Evolutionary conservation across 2,113 vertebrate species (phyloP).

Genomic region (Pyrgilauda ruficollis): DNA sequence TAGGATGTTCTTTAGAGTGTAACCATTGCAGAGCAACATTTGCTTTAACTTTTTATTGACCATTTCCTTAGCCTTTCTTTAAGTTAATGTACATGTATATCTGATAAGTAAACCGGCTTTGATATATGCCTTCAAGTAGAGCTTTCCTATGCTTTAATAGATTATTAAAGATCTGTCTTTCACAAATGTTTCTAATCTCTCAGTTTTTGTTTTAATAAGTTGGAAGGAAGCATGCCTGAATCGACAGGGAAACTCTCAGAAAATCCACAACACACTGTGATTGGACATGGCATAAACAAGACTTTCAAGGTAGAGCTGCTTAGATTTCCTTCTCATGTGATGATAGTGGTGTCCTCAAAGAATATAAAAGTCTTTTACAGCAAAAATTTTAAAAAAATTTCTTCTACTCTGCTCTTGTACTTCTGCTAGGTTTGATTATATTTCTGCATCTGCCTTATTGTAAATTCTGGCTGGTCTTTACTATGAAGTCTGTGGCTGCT

Average conservation of each 20-base stretch:
- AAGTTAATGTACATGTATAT: neutral
- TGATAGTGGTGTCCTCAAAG: neutral
- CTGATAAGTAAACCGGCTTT: neutral
- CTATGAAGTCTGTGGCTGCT: neutral
- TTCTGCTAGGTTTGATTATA: neutral
- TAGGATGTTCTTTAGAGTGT: neutral
- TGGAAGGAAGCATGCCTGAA: neutral
- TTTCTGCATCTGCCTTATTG: neutral
- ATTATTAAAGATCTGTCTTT: neutral
- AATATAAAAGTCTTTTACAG: neutral
- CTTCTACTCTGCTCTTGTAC: neutral
- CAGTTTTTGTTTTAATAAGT: neutral
- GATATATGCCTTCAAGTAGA: neutral
- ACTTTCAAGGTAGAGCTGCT: neutral
- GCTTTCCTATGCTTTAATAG: neutral
- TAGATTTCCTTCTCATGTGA: neutral
- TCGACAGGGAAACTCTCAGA: neutral
- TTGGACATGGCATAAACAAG: neutral
- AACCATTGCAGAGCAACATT: neutral
- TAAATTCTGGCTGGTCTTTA: neutral
- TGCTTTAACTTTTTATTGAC: neutral
- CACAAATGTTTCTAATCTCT: neutral
- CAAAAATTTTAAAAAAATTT: neutral
- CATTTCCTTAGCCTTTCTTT: neutral
- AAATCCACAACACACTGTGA: neutral